Evolutionary conservation across 2,113 vertebrate genomes (phyloP).

Genomic region (Nematolebias whitei): DNA sequence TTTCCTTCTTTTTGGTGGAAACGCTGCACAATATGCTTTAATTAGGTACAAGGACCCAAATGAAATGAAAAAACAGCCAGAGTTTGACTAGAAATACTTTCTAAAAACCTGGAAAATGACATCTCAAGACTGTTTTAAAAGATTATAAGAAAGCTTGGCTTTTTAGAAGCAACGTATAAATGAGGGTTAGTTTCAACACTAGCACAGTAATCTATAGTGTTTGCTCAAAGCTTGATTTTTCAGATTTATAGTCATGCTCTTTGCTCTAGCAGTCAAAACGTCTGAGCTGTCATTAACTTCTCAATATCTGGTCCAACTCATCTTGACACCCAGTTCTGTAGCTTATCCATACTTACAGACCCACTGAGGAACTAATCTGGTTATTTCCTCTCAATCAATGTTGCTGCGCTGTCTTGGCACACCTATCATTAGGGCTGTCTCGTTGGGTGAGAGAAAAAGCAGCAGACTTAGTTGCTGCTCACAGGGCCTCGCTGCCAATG

Average conservation of each 20-base stretch:
- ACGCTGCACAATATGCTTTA: too few relatives aligned
- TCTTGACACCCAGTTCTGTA: constrained; percentile 57
- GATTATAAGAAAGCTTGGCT: too few relatives aligned
- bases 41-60: too few relatives aligned
- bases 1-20: too few relatives aligned
- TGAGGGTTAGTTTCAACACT: not conserved
- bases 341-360: constrained; percentile 59
- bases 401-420: constrained; percentile 38
- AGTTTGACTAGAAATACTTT: too few relatives aligned
- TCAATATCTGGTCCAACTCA: constrained; percentile 51
- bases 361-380: constrained; percentile 68
- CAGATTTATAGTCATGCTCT: constrained; percentile 26
- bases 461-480: constrained; percentile 20
- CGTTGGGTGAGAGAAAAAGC: constrained; percentile 47
- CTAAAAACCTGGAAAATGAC: too few relatives aligned
- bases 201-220: not conserved
- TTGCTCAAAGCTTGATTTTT: constrained; percentile 9
- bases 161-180: too few relatives aligned
- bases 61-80: too few relatives aligned
- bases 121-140: too few relatives aligned
- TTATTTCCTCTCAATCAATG: constrained; percentile 71
- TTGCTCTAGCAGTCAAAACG: constrained; percentile 27
- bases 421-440: constrained; percentile 67
- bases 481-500: constrained; percentile 36
- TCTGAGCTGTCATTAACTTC: constrained; percentile 56